Percentiles rank a stretch among this genome's conserved stretches.
These are phyloP conservation scores for Chrysopa pallens DNA, from an alignment of 1,140 invertebrate genomes.

Conservation along the genomic window DNA sequence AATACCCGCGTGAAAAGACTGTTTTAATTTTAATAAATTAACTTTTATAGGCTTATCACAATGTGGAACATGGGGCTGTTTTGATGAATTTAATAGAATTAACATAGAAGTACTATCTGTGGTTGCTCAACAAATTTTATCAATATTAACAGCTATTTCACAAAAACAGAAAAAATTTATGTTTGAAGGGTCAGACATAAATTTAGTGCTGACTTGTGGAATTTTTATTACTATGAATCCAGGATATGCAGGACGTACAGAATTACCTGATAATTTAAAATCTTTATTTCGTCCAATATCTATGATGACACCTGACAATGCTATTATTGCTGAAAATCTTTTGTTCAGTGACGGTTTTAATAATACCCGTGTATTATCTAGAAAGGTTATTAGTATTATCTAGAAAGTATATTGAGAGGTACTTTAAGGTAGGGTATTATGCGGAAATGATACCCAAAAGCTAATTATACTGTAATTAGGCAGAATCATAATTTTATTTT, in stretches of 20 bases:
- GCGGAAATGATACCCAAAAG: no score
- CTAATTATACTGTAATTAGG: no score
- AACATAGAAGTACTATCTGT: conserved; percentile 81
- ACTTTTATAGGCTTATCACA: conserved; percentile 39
- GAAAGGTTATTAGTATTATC: no score
- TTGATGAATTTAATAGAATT: conserved; percentile 82
- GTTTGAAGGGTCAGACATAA: conserved; percentile 65
- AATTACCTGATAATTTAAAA: conserved; percentile 81
- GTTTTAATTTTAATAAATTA: background rate
- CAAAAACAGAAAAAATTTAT: conserved; percentile 43
- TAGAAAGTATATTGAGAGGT: no score
- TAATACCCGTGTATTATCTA: conserved; percentile 55
- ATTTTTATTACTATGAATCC: conserved; percentile 90
- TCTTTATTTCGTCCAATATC: conserved; percentile 86
- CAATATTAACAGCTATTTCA: conserved; percentile 50
- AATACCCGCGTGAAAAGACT: no score
- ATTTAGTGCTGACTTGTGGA: conserved; percentile 54
- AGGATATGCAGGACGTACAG: conserved; percentile 74
- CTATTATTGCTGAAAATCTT: conserved; percentile 75
- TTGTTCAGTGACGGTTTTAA: conserved; percentile 77
- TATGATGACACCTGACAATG: conserved; percentile 85
- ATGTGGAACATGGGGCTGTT: conserved; percentile 72
- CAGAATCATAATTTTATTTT: no score
- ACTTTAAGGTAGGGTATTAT: no score
- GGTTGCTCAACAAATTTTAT: conserved; percentile 65